These are phyloP conservation scores for Ginglymostoma cirratum DNA, from an alignment of 2,113 vertebrate species.

Conservation along the genomic window DNA sequence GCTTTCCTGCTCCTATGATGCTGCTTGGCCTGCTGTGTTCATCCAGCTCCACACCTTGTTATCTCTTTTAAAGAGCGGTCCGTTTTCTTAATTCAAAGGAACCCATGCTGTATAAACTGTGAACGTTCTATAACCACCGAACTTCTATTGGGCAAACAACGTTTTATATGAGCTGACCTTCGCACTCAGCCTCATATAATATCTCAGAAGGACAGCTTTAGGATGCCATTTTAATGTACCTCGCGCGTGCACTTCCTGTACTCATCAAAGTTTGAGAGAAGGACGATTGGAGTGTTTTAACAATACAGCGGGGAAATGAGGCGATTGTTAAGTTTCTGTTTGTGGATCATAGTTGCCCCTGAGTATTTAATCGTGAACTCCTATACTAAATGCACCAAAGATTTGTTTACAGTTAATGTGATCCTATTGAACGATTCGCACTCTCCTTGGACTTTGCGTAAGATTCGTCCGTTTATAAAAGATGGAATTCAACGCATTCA, in stretches of 20 bases:
- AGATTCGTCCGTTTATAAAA: slow-evolving; percentile 54
- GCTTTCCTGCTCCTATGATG: too few species aligned
- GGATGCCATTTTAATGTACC: neutral
- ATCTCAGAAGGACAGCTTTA: neutral
- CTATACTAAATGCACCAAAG: neutral
- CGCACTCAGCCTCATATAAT: neutral
- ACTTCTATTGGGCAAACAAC: neutral
- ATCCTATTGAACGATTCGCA: slow-evolving; percentile 74
- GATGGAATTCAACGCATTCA: slow-evolving; percentile 53
- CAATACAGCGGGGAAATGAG: slow-evolving; percentile 16
- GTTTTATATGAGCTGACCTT: neutral
- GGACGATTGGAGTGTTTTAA: slow-evolving; percentile 40
- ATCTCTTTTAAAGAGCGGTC: neutral
- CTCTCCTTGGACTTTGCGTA: slow-evolving; percentile 52
- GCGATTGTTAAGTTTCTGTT: neutral
- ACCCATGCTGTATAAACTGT: neutral
- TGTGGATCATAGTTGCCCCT: neutral
- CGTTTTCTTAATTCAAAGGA: neutral
- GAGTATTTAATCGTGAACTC: neutral
- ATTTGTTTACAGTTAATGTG: slow-evolving; percentile 63
- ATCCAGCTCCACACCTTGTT: too few species aligned
- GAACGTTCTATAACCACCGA: neutral
- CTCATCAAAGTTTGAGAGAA: slow-evolving; percentile 43
- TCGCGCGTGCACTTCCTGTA: neutral
- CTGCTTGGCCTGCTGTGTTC: too few species aligned